Evolutionary conservation across 1,140 invertebrate genomes (phyloP).

Genomic region (Coboldia fuscipes): DNA sequence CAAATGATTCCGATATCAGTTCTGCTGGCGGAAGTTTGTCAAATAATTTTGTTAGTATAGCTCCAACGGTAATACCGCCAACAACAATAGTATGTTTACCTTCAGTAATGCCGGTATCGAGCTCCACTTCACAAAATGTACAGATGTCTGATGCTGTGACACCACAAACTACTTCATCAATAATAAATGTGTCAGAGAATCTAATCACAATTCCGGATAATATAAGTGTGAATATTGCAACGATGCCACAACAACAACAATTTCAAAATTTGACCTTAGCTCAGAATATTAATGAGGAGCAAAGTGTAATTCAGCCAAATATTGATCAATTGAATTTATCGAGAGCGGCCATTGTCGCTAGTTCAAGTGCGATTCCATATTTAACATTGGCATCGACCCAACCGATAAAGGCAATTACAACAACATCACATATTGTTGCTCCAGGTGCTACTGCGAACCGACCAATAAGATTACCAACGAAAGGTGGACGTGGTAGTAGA

Average conservation of each 20-base stretch:
- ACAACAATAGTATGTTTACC: conserved; percentile 27
- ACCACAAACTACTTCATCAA: neutral
- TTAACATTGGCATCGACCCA: conserved; percentile 24
- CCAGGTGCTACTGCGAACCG: neutral
- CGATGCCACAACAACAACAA: conserved; percentile 9
- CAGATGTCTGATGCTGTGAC: neutral
- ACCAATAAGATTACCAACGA: conserved; percentile 6
- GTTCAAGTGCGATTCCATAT: conserved; percentile 26
- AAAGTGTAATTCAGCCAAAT: neutral
- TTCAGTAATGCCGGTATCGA: conserved; percentile 12
- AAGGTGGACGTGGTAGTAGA: conserved; percentile 16
- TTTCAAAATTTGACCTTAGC: conserved; percentile 5
- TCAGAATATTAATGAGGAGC: conserved; percentile 4
- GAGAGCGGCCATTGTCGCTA: conserved; percentile 16
- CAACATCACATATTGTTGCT: conserved; percentile 15
- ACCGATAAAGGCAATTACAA: conserved; percentile 22
- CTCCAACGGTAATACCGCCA: conserved; percentile 24
- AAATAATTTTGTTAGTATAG: conserved; percentile 8
- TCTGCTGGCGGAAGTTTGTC: conserved; percentile 8
- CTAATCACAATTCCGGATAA: neutral
- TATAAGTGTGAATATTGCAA: neutral
- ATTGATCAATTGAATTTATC: conserved; percentile 3
- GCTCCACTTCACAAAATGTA: neutral
- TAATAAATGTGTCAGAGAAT: conserved; percentile 1
- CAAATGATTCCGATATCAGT: conserved; percentile 17